phyloP scores from a whole-genome alignment of 2,797 vertebrate genomes.

The Delichon dasypus region DNA sequence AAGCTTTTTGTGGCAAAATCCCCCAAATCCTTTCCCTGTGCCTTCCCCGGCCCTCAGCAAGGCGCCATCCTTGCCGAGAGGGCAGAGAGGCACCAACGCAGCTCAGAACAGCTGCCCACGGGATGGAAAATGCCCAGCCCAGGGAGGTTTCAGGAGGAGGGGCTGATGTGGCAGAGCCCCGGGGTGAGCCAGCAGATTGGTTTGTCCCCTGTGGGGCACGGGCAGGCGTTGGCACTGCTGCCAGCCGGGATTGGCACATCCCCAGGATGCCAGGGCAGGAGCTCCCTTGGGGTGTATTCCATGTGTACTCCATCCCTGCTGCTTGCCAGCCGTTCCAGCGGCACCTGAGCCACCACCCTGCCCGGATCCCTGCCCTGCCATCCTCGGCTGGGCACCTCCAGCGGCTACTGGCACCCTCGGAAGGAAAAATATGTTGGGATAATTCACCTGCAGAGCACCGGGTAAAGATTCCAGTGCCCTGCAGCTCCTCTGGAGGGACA shows the following conservation, averaged over 20 bases:
- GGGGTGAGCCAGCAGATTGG: accelerated
- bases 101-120: accelerated
- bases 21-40: background rate
- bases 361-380: accelerated
- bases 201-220: background rate
- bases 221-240: accelerated
- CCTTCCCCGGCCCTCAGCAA: background rate
- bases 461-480: background rate
- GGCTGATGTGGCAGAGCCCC: background rate
- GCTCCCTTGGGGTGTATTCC: background rate
- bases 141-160: background rate
- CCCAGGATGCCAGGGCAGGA: background rate
- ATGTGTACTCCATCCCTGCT: background rate
- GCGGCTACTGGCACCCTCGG: background rate
- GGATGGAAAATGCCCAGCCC: background rate
- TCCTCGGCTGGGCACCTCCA: background rate
- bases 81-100: background rate
- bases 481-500: background rate
- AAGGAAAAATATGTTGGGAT: background rate
- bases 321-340: background rate
- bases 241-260: background rate
- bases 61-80: background rate
- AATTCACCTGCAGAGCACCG: background rate
- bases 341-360: background rate
- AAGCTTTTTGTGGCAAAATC: background rate